Base-by-base conservation (phyloP, 2,888 invertebrate species). In the Mycalesis mineus region DNA sequence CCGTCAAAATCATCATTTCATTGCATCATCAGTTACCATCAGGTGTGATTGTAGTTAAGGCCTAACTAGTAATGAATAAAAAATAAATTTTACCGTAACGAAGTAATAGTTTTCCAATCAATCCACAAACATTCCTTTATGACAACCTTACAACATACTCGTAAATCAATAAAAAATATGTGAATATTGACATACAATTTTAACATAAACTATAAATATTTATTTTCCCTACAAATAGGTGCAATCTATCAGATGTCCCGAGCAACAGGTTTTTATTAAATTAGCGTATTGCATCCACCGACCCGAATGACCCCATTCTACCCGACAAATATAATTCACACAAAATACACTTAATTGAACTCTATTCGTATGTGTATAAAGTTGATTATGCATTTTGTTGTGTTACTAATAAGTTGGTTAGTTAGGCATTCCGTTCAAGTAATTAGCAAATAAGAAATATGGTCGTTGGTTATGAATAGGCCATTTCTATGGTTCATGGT, bases 261-360 rank as follows among this genome's bases (percentile, higher is more conserved):
- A 31, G 40, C n/a, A 44, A 51, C 57, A 55, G 60, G 60, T 62
- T 65, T 65, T 65, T 63, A 64, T 65, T 63, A 57, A 65, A 64
- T 64, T 65, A 65, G 60, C 64, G 55, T 62, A 49, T 62, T 62
- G 65, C 64, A 63, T 55, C 60, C 55, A 58, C 29, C 50, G 65
- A 63, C 64, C 65, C 57, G 31, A 54, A 39, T 51, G 65, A 63
- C 63, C 65, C 57, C 50, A 57, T 60, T 64, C 36, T 41, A 52
- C 22, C 14, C 48, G 42, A 49, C 44, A 13, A 36, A 22, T 8
- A 13, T 40, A 37, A 40, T 56, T 13, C 33, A 31, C 13, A n/a
- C 11, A n/a, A 36, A 48, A 36, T 15, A 14, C n/a, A 41, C 49
- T 55, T 44, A 44, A 2, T n/a, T 45, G 5, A 40, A 39, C 7